Evolutionary conservation across 92 coral and sea anemone species (phyloP).

Genomic region (Blastomussa wellsi): DNA sequence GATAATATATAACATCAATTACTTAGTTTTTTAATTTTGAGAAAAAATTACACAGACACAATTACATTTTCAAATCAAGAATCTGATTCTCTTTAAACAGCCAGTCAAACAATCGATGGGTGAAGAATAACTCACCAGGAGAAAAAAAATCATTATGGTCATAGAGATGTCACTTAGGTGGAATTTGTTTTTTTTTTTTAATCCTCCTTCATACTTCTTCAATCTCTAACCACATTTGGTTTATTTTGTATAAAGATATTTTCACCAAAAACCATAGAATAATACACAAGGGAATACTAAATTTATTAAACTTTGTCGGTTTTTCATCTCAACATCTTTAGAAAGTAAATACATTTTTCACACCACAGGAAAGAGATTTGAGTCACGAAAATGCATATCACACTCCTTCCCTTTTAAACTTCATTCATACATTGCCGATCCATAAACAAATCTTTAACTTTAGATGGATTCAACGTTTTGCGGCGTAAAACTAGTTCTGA

Average conservation of each 20-base stretch:
- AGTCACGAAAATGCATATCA: background rate
- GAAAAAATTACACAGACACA: background rate
- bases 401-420: background rate
- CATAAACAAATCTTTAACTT: background rate
- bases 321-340: background rate
- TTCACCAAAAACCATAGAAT: background rate
- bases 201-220: background rate
- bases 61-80: background rate
- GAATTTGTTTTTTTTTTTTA: background rate
- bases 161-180: background rate
- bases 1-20: background rate
- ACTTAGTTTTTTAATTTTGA: background rate
- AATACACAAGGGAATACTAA: background rate
- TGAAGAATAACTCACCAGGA: background rate
- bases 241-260: background rate
- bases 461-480: background rate
- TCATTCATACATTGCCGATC: background rate
- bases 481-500: background rate
- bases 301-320: background rate
- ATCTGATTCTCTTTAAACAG: constrained; percentile 1
- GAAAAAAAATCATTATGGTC: background rate
- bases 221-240: background rate
- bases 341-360: background rate
- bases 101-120: background rate
- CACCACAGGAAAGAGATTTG: constrained; percentile 15